A percentile compares a stretch with the other conserved stretches of the same genome.
phyloP scores from a whole-genome alignment of 2,797 vertebrate species.

The Tapirus indicus region DNA sequence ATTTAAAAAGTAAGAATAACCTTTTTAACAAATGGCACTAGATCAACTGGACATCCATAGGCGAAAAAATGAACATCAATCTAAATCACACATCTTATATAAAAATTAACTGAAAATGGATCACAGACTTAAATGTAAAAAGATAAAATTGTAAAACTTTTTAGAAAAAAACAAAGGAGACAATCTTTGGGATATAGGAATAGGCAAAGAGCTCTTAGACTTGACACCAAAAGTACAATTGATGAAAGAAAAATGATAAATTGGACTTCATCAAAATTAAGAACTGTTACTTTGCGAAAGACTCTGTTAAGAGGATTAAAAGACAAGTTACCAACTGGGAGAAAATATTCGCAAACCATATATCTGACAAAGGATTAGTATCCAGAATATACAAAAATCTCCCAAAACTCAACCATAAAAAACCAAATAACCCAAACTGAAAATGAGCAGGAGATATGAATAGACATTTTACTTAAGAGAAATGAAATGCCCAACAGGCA shows the following conservation, averaged over 20 bases:
- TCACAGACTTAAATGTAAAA: neutral
- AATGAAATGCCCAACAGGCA: neutral
- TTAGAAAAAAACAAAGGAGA: neutral
- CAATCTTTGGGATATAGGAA: neutral
- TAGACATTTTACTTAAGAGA: neutral
- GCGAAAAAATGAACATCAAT: neutral
- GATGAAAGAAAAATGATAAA: neutral
- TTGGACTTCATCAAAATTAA: neutral
- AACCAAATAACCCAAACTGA: neutral
- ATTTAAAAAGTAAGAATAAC: neutral
- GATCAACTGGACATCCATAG: neutral
- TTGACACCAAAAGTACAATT: neutral
- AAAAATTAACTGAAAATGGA: neutral
- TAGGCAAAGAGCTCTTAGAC: neutral
- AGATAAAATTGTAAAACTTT: neutral
- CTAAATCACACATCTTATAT: neutral
- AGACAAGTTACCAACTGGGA: neutral
- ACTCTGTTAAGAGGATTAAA: neutral
- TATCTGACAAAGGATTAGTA: neutral
- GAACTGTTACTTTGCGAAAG: neutral
- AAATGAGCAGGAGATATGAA: neutral
- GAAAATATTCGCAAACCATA: constrained; percentile 1
- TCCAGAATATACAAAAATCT: neutral
- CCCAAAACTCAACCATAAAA: neutral
- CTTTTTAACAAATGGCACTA: neutral